These are phyloP conservation scores for Meles meles DNA, from an alignment of 2,113 vertebrate species.

Conservation along the genomic window DNA sequence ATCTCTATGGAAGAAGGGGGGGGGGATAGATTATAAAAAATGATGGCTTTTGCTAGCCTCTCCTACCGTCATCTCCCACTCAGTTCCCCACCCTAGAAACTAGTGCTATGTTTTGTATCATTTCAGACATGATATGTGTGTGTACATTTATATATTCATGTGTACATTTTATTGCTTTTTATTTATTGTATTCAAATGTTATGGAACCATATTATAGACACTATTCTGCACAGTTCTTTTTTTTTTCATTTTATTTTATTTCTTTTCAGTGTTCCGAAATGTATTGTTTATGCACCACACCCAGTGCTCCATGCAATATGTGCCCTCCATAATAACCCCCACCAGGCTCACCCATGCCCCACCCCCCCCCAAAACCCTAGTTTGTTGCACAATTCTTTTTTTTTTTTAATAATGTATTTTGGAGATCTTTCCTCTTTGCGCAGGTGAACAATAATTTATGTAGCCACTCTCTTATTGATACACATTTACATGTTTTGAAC, in stretches of 20 bases:
- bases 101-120: background rate
- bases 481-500: background rate
- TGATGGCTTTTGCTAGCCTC: background rate
- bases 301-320: too few species aligned
- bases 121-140: background rate
- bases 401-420: background rate
- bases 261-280: too few species aligned
- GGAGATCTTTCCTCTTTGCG: background rate
- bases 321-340: too few species aligned
- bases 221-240: background rate
- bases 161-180: background rate
- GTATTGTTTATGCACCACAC: too few species aligned
- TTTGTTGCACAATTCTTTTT: too few species aligned
- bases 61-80: background rate
- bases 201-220: background rate
- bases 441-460: background rate
- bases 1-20: background rate
- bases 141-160: background rate
- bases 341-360: too few species aligned
- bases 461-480: background rate
- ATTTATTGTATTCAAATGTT: background rate
- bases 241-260: too few species aligned
- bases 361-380: too few species aligned
- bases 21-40: background rate
- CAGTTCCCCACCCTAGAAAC: background rate